These are phyloP conservation scores for Valencia hispanica DNA, from an alignment of 2,797 vertebrate species.

Conservation along the genomic window DNA sequence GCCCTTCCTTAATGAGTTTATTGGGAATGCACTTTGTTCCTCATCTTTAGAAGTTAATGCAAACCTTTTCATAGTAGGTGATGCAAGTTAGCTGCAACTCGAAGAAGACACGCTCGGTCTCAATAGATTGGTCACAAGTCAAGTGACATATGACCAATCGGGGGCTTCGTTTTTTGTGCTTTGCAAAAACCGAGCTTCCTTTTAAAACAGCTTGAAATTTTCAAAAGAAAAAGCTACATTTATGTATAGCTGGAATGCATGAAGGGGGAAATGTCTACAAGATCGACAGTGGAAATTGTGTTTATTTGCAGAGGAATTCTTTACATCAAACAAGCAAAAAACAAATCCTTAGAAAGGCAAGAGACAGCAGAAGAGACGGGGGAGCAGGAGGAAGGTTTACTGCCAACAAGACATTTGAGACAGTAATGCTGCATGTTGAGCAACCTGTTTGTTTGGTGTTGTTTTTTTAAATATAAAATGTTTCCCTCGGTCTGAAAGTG, in stretches of 20 bases:
- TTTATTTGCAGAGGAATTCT: background rate
- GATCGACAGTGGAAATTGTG: background rate
- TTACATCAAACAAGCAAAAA: background rate
- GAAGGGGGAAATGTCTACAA: background rate
- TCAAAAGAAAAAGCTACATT: background rate
- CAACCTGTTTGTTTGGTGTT: background rate
- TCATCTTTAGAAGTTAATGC: background rate
- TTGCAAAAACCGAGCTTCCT: no score
- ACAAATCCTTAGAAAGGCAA: background rate
- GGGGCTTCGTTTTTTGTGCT: background rate
- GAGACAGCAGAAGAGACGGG: background rate
- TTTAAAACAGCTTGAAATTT: background rate
- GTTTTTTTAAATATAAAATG: background rate
- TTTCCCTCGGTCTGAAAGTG: background rate
- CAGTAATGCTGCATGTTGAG: background rate
- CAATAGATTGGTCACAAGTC: slow-evolving; percentile 1
- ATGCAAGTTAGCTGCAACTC: slow-evolving; percentile 4
- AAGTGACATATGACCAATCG: background rate
- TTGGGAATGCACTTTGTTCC: background rate
- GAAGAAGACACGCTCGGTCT: background rate
- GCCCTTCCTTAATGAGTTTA: background rate
- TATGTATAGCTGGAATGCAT: background rate
- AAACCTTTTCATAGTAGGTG: background rate
- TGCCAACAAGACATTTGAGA: background rate
- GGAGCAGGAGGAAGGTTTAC: background rate